Percentiles rank a stretch among this genome's conserved stretches.
phyloP scores from a whole-genome alignment of 2,888 invertebrate species.

The Notodonta ziczac region DNA sequence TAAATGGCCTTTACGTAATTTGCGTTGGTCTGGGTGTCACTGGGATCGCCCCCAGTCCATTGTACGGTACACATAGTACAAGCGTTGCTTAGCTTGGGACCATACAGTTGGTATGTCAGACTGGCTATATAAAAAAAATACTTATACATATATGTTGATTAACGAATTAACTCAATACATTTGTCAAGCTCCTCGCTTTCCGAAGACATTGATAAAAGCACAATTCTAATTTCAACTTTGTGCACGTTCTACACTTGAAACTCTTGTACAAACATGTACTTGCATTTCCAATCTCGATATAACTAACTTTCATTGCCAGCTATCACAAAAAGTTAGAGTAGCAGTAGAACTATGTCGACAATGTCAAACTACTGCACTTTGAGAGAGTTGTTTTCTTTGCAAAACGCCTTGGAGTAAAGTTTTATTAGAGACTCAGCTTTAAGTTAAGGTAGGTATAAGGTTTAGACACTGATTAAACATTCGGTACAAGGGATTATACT shows the following conservation, averaged over 20 bases:
- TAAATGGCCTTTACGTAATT: too few species aligned
- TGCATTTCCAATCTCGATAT: not conserved
- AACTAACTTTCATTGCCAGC: constrained; percentile 1
- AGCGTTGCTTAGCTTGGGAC: too few species aligned
- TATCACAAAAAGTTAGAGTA: not conserved
- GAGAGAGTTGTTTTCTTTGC: not conserved
- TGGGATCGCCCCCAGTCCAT: too few species aligned
- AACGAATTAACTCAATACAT: too few species aligned
- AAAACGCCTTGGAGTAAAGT: not conserved
- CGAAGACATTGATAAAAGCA: not conserved
- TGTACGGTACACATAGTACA: too few species aligned
- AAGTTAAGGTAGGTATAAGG: too few species aligned
- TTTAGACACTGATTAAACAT: too few species aligned
- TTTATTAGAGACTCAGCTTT: not conserved
- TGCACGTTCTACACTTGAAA: not conserved
- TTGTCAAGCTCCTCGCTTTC: not conserved
- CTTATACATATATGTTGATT: too few species aligned
- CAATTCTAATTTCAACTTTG: not conserved
- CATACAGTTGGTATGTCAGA: too few species aligned
- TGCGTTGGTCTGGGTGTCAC: too few species aligned
- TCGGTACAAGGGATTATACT: too few species aligned
- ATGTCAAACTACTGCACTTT: not conserved
- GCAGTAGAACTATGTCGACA: not conserved
- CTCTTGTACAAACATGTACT: not conserved
- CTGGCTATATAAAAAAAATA: too few species aligned